Conservation (phyloP, 2,888 invertebrate genomes). For the Operophtera brumata region DNA sequence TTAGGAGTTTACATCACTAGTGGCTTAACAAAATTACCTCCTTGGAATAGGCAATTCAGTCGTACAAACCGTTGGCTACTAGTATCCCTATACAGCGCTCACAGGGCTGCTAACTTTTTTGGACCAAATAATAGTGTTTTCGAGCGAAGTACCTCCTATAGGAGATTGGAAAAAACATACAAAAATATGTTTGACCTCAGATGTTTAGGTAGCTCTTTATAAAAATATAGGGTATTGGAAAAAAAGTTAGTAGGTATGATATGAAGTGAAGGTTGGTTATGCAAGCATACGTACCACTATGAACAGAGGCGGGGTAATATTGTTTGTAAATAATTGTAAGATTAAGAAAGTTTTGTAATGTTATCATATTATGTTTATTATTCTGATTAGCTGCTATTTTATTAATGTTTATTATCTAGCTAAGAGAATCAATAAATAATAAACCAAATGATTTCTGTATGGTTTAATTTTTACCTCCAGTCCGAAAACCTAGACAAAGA, state of each 20-base stretch:
- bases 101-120: too few relatives aligned
- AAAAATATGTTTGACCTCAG: too few relatives aligned
- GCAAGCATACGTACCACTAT: conserved; percentile 1
- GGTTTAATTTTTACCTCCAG: neutral
- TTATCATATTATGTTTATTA: conserved; percentile 74
- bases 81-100: too few relatives aligned
- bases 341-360: conserved; percentile 62
- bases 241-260: too few relatives aligned
- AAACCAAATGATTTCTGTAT: conserved; percentile 34
- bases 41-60: conserved; percentile 7
- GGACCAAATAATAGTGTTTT: too few relatives aligned
- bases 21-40: conserved; percentile 4
- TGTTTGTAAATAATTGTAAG: conserved; percentile 44
- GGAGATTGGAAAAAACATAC: too few relatives aligned
- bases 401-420: conserved; percentile 75
- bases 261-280: too few relatives aligned
- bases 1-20: neutral
- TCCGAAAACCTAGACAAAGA: too few relatives aligned
- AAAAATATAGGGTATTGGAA: too few relatives aligned
- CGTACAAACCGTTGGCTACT: conserved; percentile 9
- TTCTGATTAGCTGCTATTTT: conserved; percentile 75
- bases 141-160: too few relatives aligned
- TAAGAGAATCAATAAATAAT: conserved; percentile 74
- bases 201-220: too few relatives aligned
- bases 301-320: conserved; percentile 46